Base-by-base conservation (phyloP, 2,113 vertebrate genomes). In the Ellobius talpinus region DNA sequence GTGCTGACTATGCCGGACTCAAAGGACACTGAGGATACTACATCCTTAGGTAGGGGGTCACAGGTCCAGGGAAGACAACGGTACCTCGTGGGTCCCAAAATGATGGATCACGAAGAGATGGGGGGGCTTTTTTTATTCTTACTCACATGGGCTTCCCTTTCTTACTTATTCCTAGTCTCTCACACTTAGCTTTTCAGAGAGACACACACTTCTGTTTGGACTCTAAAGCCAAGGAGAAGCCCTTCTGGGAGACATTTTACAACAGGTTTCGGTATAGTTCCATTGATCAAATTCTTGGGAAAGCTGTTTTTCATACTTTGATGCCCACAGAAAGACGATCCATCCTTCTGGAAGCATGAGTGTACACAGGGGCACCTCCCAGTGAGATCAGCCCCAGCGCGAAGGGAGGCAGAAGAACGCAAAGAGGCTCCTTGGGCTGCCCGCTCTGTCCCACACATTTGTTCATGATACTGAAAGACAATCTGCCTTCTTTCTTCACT, bases 401-500 rank as follows among this genome's bases (percentile, higher is more conserved):
- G 52, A 89, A 33, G 52, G 39, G 66, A 42, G n/a, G 72, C 31
- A 24, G 70, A 9, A 73, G 66, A 50, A 65, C 31, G 70, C 12
- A 50, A 8, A 39, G 58, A 7, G 11, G 65, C 81, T 76, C 2
- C 50, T 23, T 2, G 17, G 39, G 39, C 29, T 5, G 65, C n/a
- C 74, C 24, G 61, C 19, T 29, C 2, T 72, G 90, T 72, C 50
- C 66, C 68, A 11, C 42, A 61, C 42, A 14, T 94, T 84, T 79
- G 78, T 55, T 95, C 81, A 52, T 36, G 19, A 47, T 23, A 31
- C 3, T 68, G 79, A 29, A 93, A 76, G 82, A n/a, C 33, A 77
- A 17, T 61, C 47, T 78, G 68, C n/a, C 66, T 92, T 72, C 11
- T 81, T 92, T 95, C 76, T 81, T 96, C 52, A 19, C 72, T 89